Evolutionary conservation across 1,140 invertebrate species (phyloP).

Genomic region (Pectinophora gossypiella): DNA sequence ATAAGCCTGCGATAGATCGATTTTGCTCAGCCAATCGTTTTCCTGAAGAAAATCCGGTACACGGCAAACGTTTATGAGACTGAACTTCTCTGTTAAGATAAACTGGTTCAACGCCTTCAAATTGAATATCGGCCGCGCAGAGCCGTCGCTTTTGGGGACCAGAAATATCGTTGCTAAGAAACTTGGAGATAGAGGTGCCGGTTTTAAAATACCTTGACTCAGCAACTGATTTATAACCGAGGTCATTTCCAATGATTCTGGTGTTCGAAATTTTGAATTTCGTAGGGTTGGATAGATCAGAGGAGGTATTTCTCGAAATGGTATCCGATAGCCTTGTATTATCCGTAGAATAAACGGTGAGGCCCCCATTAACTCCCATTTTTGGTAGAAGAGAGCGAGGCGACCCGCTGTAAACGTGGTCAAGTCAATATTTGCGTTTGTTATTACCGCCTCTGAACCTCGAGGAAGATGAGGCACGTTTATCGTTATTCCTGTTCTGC

Average conservation of each 20-base stretch:
- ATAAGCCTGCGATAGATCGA: conserved; percentile 29
- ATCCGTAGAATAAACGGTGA: not conserved
- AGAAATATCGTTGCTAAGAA: too few relatives aligned
- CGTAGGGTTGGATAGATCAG: not conserved
- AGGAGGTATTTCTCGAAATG: not conserved
- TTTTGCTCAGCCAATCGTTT: conserved; percentile 21
- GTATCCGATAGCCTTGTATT: conserved; percentile 2
- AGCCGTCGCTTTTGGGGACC: conserved; percentile 15
- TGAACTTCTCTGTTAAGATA: conserved; percentile 25
- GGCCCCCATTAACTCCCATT: not conserved
- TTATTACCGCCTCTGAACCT: not conserved
- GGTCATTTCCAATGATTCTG: not conserved
- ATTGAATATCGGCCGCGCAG: conserved; percentile 32
- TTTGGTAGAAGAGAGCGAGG: not conserved
- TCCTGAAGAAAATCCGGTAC: conserved; percentile 35
- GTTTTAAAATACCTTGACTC: conserved; percentile 7
- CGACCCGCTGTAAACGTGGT: not conserved
- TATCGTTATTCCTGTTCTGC: not conserved
- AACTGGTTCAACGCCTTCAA: conserved; percentile 27
- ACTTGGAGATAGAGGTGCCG: conserved; percentile 14
- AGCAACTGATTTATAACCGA: conserved; percentile 4
- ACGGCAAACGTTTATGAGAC: conserved; percentile 27
- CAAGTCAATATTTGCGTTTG: not conserved
- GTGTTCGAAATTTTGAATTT: not conserved
- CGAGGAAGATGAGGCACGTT: not conserved